These are phyloP conservation scores for Gambelia wislizenii DNA, from an alignment of 2,797 vertebrate species.

Conservation along the genomic window DNA sequence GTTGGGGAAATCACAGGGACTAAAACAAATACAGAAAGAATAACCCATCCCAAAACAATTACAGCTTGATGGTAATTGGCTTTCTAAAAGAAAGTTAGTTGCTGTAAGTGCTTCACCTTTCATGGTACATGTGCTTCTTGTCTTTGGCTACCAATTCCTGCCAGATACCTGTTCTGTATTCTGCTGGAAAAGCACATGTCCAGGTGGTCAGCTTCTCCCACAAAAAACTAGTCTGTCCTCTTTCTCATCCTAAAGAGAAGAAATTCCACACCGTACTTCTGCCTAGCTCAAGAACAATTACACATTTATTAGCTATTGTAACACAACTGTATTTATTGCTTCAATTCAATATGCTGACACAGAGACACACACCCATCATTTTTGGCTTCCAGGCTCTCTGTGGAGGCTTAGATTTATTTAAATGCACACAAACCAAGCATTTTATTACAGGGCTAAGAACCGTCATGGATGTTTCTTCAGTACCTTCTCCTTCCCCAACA, in stretches of 20 bases:
- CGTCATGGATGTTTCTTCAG: not conserved
- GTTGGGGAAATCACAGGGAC: conserved; percentile 73
- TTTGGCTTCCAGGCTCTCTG: conserved; percentile 15
- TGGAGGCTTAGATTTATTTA: conserved; percentile 6
- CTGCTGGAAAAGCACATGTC: conserved; percentile 34
- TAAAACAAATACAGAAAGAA: conserved; percentile 42
- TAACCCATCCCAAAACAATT: not conserved
- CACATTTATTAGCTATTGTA: conserved; percentile 25
- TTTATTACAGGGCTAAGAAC: conserved; percentile 19
- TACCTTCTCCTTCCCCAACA: not conserved
- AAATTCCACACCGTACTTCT: not conserved
- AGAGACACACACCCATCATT: not conserved
- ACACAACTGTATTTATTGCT: conserved; percentile 3
- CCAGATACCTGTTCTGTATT: conserved; percentile 55
- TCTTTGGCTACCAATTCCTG: conserved; percentile 43
- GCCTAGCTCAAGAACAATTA: not conserved
- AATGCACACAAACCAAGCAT: not conserved
- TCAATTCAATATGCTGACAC: conserved; percentile 13
- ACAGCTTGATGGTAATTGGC: not conserved
- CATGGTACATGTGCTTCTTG: conserved; percentile 51
- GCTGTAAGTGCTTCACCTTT: conserved; percentile 7
- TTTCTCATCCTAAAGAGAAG: conserved; percentile 11
- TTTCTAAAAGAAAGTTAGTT: conserved; percentile 35
- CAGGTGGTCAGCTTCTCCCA: conserved; percentile 60
- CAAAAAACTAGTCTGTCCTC: conserved; percentile 13